A percentile compares a stretch with the other conserved stretches of the same genome.
phyloP scores from a whole-genome alignment of 2,797 vertebrate species.

The Fistularia tabacaria region DNA sequence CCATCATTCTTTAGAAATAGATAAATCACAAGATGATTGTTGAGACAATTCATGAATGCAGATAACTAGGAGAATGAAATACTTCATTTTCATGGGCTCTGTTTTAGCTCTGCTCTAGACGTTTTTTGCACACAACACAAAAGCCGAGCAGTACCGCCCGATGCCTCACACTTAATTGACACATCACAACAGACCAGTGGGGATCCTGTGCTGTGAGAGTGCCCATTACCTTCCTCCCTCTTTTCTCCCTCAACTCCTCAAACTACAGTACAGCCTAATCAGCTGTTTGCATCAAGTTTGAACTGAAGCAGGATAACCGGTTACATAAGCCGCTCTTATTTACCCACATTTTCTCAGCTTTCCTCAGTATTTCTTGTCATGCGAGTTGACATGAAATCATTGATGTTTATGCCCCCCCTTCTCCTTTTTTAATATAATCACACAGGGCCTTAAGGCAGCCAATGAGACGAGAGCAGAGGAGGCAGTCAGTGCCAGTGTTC shows the following conservation, averaged over 20 bases:
- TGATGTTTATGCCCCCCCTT: neutral
- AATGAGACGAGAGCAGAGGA: slow-evolving; percentile 15
- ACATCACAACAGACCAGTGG: slow-evolving; percentile 15
- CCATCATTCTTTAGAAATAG: too few relatives aligned
- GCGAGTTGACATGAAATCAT: slow-evolving; percentile 9
- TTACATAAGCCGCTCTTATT: slow-evolving; percentile 18
- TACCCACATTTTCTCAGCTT: slow-evolving; percentile 11
- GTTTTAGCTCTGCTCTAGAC: too few relatives aligned
- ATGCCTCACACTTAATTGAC: slow-evolving; percentile 49
- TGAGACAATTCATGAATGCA: too few relatives aligned
- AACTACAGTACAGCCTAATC: slow-evolving; percentile 17
- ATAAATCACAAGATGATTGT: too few relatives aligned
- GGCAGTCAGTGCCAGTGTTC: slow-evolving; percentile 3
- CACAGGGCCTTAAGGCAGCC: slow-evolving; percentile 16
- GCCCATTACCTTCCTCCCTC: slow-evolving; percentile 27
- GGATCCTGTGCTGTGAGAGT: too few relatives aligned
- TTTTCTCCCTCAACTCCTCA: slow-evolving; percentile 14
- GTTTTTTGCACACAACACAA: slow-evolving; percentile 1
- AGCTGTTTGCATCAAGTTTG: slow-evolving; percentile 25
- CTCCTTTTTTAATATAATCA: neutral
- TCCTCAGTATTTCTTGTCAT: slow-evolving; percentile 6
- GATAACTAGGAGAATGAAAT: too few relatives aligned
- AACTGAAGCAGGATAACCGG: slow-evolving; percentile 23
- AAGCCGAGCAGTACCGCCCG: slow-evolving; percentile 30
- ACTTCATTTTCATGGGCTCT: too few relatives aligned